These are phyloP conservation scores for Liolophura sinensis DNA, from an alignment of 1,140 invertebrate genomes.

Conservation along the genomic window DNA sequence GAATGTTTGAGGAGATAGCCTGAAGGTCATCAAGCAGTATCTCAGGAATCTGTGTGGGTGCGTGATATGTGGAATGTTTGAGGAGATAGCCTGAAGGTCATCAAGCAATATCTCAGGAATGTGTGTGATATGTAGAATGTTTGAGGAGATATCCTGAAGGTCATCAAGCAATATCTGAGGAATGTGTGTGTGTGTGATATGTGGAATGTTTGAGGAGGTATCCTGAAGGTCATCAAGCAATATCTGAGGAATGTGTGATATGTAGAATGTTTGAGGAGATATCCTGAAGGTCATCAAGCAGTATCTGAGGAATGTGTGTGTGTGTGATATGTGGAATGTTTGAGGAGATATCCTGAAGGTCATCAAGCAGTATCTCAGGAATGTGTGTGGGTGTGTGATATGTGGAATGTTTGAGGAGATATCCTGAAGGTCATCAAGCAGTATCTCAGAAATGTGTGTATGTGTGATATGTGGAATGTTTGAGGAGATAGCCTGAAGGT, in stretches of 20 bases:
- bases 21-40: too few relatives aligned
- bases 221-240: constrained; percentile 26
- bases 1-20: too few relatives aligned
- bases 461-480: too few relatives aligned
- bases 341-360: constrained; percentile 29
- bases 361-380: constrained; percentile 26
- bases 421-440: too few relatives aligned
- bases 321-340: constrained; percentile 3
- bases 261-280: constrained; percentile 19
- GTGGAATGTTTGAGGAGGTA: constrained; percentile 22
- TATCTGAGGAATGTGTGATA: constrained; percentile 19
- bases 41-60: too few relatives aligned
- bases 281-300: constrained; percentile 28
- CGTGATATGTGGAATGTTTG: too few relatives aligned
- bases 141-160: constrained; percentile 27
- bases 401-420: too few relatives aligned
- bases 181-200: constrained; percentile 7
- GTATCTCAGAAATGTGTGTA: too few relatives aligned
- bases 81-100: too few relatives aligned
- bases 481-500: too few relatives aligned
- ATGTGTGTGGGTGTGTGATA: too few relatives aligned
- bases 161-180: constrained; percentile 29
- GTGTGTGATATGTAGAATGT: neutral
- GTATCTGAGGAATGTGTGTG: constrained; percentile 27
- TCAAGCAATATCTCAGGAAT: constrained; percentile 1